Percentiles rank a stretch among this genome's conserved stretches.
Conservation (phyloP, 2,888 invertebrate genomes). For the Parnassius smintheus region DNA sequence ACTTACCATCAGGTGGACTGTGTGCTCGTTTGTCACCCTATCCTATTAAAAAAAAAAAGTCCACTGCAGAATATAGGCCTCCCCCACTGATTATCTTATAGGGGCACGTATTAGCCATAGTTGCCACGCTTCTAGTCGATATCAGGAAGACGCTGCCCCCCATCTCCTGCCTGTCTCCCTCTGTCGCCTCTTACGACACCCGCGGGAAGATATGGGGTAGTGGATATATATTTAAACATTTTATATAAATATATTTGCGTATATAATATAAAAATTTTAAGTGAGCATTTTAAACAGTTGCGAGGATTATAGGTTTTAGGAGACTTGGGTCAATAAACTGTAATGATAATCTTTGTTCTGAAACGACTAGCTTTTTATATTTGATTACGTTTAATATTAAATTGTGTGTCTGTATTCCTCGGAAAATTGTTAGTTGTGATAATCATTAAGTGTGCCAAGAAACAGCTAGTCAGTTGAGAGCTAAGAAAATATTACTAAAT, state of each 20-base stretch:
- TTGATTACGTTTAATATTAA: not conserved
- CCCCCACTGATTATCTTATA: no score
- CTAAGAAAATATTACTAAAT: not conserved
- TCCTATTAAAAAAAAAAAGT: no score
- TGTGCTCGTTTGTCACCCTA: no score
- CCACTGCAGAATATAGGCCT: no score
- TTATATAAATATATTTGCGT: not conserved
- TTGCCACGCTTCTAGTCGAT: no score
- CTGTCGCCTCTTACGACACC: no score
- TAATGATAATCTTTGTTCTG: constrained; percentile 1
- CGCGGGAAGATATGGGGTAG: no score
- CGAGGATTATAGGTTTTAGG: not conserved
- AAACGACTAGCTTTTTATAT: constrained; percentile 6
- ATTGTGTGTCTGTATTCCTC: constrained; percentile 5
- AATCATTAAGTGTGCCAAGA: constrained; percentile 2
- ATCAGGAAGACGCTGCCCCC: no score
- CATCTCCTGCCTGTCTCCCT: no score
- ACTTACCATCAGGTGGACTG: no score
- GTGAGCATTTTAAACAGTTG: constrained; percentile 22
- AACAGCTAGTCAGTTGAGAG: constrained; percentile 17
- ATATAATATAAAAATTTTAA: constrained; percentile 5
- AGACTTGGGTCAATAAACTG: not conserved
- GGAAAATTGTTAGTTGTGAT: constrained; percentile 7
- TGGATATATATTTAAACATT: not conserved
- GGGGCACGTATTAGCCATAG: no score